Base-by-base conservation (phyloP, 2,888 invertebrate species). In the Pandemis heparana region DNA sequence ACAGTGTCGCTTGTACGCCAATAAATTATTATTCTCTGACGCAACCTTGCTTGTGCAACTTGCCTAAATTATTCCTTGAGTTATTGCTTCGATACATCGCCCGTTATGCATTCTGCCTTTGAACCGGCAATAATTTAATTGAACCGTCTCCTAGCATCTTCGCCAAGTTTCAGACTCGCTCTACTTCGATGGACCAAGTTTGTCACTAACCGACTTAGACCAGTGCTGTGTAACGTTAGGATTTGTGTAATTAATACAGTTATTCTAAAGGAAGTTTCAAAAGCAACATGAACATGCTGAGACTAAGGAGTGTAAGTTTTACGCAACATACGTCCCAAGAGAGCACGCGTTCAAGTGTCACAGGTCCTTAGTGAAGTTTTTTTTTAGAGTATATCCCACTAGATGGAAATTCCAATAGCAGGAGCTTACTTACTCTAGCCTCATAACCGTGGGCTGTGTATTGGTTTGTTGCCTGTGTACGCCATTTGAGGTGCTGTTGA, bases 61-160 rank as follows among this genome's bases (percentile, higher is more conserved):
- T 18, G 39, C 62, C 41, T 7, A 64, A 46, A 48, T 48, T 64
- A 46, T 46, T 46, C 23, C 46, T 18, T 62, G 62, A 86, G 84
- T 82, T 77, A 81, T 78, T 81, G 80, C 81, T 80, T 82, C 82
- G 78, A 81, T 77, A 81, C 81, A 81, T 82, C 80, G 82, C 79
- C 79, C 79, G 86, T 87, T 89, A 89, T 90, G 89, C 90, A 88
- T 88, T 91, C 84, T 83, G 89, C 88, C 90, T 93, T 92, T 91
- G 92, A 91, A 88, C 88, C 81, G 83, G 86, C 88, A 85, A 87
- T 92, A 92, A 93, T 90, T 91, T 88, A 90, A 93, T 93, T 91
- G 90, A 83, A 85, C 82, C 87, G 84, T 87, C 88, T 85, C 81
- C 82, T 82, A 82, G 81, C 82, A 83, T 84, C 79, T 79, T 81